phyloP scores from a whole-genome alignment of 2,113 vertebrate species.

The Trinectes maculatus region DNA sequence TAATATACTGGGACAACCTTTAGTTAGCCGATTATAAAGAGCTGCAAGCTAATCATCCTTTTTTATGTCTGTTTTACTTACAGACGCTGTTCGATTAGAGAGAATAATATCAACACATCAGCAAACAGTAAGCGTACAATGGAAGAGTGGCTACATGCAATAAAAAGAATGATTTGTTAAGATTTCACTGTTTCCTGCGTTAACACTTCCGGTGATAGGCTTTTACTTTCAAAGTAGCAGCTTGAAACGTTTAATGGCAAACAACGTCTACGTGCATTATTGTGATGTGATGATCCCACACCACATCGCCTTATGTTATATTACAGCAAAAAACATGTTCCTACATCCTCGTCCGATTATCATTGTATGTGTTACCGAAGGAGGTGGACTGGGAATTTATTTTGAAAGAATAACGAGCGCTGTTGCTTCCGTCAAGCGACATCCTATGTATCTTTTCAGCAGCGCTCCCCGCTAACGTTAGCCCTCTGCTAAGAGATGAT shows the following conservation, averaged over 20 bases:
- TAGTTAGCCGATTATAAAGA: no score
- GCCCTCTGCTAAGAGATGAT: neutral
- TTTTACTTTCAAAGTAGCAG: slow-evolving; percentile 22
- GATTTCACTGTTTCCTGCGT: neutral
- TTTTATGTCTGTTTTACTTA: no score
- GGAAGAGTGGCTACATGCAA: slow-evolving; percentile 15
- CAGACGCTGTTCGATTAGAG: rapidly evolving
- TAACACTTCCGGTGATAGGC: neutral
- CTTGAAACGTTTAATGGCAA: neutral
- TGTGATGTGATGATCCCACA: no score
- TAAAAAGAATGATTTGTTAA: neutral
- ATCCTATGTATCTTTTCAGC: neutral
- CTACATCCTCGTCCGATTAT: no score
- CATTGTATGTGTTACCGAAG: no score
- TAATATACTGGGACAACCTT: no score
- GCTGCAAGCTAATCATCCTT: no score
- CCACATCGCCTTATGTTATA: no score
- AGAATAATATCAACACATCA: neutral
- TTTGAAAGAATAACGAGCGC: slow-evolving; percentile 33
- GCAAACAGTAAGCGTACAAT: no score
- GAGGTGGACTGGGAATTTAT: slow-evolving; percentile 13
- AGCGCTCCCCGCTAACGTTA: slow-evolving; percentile 13
- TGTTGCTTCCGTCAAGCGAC: no score
- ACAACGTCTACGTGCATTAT: no score
- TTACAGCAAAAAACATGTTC: no score